Base-by-base conservation (phyloP, 2,797 vertebrate species). In the Chelidonichthys spinosus region DNA sequence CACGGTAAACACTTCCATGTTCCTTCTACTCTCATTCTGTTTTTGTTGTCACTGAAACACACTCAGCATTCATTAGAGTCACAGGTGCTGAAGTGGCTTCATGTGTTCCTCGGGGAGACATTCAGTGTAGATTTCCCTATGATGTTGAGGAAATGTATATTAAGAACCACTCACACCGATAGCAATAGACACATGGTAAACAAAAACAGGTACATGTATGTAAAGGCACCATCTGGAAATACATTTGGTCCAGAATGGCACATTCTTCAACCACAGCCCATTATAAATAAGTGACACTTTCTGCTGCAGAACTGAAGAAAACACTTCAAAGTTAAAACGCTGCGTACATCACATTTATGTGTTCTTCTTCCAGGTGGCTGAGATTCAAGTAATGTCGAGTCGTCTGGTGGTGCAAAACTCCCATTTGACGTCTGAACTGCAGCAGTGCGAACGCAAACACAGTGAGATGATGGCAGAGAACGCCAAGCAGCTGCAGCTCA, bases 351-450 rank as follows among this genome's bases (percentile, higher is more conserved):
- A 58, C 3, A 55, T 39, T 52, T 7, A 7, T 58, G 6, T 66
- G 37, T 46, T 65, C 47, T 37, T 47, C 40, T 70, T 72, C 25
- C 74, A 94, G 93, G 91, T 96, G 62, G 70, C 93, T 3, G 32
- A 85, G 25, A 94, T 95, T 76, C 93, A 94, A 53, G 47, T 18
- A 6, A 35, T 55, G 66, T 95, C 93, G 79, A 94, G 93, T 69
- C 63, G 52, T 1, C 69, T 94, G 78, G 90, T 94, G 43, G 93
- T 93, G n/a, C 62, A 89, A 35, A 95, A 89, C 72, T 10, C 3
- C 0, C 69, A 83, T 4, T 15, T 93, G 46, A 80, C 35, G 10
- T n/a, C 81, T 0, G 88, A 92, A 4, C 69, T 91, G 63, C 55
- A 85, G 72, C 65, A 83, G 69, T 94, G 94, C 59, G 63, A 67